Base-by-base conservation (phyloP, 2,888 invertebrate species). In the Margaritifera margaritifera region DNA sequence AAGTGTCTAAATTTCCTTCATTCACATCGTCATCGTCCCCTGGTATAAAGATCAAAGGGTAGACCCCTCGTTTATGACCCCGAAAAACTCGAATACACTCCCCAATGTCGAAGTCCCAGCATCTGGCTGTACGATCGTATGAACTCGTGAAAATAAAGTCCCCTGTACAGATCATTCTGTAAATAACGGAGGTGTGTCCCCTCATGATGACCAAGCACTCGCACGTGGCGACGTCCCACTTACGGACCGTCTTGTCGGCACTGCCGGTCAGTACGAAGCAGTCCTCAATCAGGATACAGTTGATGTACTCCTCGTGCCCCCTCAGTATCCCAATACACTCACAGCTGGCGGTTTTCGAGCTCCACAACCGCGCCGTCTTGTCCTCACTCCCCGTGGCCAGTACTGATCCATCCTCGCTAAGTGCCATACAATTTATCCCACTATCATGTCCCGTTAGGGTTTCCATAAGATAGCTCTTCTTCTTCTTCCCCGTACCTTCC, bases 321-420 rank as follows among this genome's bases (percentile, higher is more conserved):
- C 85, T 79, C 63, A 91, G 80, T 6, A 90, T 88, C 6, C 91
- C 91, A 42, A 92, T 87, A 72, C 91, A 91, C 77, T 91, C 91
- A 71, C 89, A 89, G 11, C 85, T 81, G 8, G 86, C 81, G 0
- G 90, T 90, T 69, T 88, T 87, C 4, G 91, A 90, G 69, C 90
- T 89, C 91, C 91, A 91, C 66, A 92, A 85, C 27, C 91, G 78
- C 2, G 89, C 89, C 1, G 90, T 90, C 72, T 85, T 85, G 79
- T 91, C 91, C 69, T 92, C 92, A 27, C 90, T 90, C 15, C 91
- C 91, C 3, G 91, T 91, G 0, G 90, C 90, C 54, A 92, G 80
- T 1, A 92, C 88, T 18, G 91, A 90, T 4, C 88, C 88, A 78
- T 92, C 91, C 66, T 91, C 91, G 68, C 90, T 91, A 4, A 91